Conservation (phyloP, 2,113 vertebrate species). For the Gymnorhina tibicen region DNA sequence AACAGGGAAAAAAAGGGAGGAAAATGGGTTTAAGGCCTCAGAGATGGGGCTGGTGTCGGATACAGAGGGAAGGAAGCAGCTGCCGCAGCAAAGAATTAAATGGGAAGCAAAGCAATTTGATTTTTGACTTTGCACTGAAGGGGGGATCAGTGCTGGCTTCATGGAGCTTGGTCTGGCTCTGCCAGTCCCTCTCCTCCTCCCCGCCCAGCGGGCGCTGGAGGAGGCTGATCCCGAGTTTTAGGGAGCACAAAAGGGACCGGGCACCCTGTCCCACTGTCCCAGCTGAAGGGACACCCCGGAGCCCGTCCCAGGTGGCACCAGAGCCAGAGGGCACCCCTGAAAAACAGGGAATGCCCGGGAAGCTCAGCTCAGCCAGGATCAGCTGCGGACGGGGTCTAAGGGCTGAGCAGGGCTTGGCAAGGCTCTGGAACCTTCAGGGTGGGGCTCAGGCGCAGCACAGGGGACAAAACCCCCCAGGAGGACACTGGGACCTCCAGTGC, state of each 20-base stretch:
- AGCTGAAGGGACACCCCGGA: not conserved
- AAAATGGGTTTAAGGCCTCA: rapidly evolving
- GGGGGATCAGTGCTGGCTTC: not conserved
- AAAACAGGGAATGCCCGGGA: not conserved
- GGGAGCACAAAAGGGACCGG: rapidly evolving
- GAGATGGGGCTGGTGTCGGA: too few relatives aligned
- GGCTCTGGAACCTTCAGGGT: not conserved
- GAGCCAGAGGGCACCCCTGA: too few relatives aligned
- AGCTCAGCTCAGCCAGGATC: not conserved
- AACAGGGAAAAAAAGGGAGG: not conserved
- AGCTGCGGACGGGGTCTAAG: rapidly evolving
- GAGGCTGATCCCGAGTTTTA: not conserved
- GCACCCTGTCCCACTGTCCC: rapidly evolving
- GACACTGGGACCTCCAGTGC: rapidly evolving
- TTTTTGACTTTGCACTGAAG: not conserved
- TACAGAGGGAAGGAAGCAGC: not conserved
- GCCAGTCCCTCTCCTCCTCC: not conserved
- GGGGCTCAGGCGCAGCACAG: not conserved
- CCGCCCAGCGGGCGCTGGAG: rapidly evolving
- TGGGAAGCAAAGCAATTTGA: not conserved
- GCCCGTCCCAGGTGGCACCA: not conserved
- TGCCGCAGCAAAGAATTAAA: not conserved
- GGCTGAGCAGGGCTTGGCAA: not conserved
- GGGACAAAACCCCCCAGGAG: rapidly evolving
- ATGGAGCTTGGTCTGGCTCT: not conserved